phyloP scores from a whole-genome alignment of 1,140 invertebrate species.

The Galendromus occidentalis region DNA sequence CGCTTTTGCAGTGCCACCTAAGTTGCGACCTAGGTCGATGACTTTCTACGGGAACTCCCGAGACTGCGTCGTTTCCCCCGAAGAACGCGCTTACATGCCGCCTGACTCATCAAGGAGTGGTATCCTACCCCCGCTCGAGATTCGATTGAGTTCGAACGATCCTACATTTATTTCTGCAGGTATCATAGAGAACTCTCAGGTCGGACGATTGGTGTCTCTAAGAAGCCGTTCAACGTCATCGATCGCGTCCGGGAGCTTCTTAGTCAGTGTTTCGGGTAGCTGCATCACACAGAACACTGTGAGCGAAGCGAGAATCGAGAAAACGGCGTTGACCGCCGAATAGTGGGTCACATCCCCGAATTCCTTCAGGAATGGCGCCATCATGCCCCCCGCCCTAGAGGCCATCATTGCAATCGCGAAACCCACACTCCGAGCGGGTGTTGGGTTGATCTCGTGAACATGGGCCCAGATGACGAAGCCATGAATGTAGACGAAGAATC shows the following conservation, averaged over 20 bases:
- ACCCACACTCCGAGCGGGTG: background rate
- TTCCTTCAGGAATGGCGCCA: background rate
- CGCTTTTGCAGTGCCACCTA: no score
- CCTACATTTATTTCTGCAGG: no score
- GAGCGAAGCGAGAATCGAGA: background rate
- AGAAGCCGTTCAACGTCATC: background rate
- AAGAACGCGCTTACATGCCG: no score
- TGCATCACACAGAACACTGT: background rate
- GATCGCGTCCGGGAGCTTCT: background rate
- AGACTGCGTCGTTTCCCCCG: no score
- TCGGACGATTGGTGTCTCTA: no score
- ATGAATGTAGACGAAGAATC: background rate
- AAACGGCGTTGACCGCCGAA: background rate
- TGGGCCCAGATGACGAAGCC: background rate
- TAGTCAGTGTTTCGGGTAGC: background rate
- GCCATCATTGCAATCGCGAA: background rate
- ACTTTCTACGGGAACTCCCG: no score
- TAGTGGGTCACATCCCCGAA: background rate
- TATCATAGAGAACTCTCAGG: no score
- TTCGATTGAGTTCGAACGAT: no score
- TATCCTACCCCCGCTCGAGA: no score
- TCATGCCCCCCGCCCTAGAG: background rate
- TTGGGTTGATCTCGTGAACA: background rate
- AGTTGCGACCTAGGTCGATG: no score
- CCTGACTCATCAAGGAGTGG: no score